A percentile compares a stretch with the other conserved stretches of the same genome.
Conservation (phyloP, 1,140 invertebrate species). For the Oncopodura yosiiana region DNA sequence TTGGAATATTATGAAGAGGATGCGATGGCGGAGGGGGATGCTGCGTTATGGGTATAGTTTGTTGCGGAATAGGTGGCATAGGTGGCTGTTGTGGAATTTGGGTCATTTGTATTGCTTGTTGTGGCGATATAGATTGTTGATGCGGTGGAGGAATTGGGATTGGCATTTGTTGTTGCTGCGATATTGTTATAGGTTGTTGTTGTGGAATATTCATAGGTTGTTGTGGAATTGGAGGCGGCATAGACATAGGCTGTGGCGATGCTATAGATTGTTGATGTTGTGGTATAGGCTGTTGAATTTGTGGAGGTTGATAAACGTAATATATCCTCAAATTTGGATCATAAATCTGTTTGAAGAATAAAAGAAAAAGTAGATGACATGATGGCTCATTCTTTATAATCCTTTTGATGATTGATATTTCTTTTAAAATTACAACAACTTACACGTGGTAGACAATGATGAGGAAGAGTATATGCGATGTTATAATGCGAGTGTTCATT, state of each 20-base stretch:
- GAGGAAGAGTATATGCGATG: too few relatives aligned
- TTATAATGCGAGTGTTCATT: too few relatives aligned
- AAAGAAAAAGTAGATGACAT: too few relatives aligned
- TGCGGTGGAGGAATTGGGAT: neutral
- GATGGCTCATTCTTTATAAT: too few relatives aligned
- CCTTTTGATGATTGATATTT: too few relatives aligned
- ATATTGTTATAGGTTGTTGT: neutral
- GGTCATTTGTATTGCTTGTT: neutral
- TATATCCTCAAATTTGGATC: neutral
- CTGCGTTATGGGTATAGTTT: neutral
- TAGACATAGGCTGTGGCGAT: conserved; percentile 3
- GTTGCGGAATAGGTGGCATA: neutral
- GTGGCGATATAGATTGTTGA: neutral
- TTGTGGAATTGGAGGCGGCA: neutral
- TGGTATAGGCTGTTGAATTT: conserved; percentile 4
- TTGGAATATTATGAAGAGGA: conserved; percentile 6
- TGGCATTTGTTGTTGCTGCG: neutral
- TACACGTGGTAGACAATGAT: too few relatives aligned
- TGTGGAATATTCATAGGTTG: neutral
- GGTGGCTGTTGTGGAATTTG: neutral
- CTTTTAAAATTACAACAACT: too few relatives aligned
- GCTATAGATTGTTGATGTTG: conserved; percentile 8
- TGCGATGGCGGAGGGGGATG: neutral
- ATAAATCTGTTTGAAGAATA: neutral
- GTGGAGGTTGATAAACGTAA: neutral